Base-by-base conservation (phyloP, 2,113 vertebrate genomes). In the Hiodon alosoides region DNA sequence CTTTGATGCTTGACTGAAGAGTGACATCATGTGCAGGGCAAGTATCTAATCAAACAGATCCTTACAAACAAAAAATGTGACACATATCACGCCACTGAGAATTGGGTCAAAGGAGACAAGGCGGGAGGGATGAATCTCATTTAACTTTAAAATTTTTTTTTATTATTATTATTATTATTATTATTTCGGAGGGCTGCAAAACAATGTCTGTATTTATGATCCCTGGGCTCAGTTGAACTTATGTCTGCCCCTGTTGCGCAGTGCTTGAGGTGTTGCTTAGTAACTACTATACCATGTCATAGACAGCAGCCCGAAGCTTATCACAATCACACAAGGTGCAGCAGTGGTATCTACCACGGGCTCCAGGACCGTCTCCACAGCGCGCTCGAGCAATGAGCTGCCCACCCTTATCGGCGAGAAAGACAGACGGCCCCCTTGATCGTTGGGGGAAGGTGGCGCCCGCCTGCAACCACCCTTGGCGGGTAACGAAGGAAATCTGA, bases 171-270 rank as follows among this genome's bases (percentile, higher is more conserved):
- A 11, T 1, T 51, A 46, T 51, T 3, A 4, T 3, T 31, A 54
- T 0, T 54, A 11, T 7, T 5, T 73, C 50, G 50, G 4, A 46
- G 13, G 11, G 52, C 9, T 14, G 11, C 5, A 31, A 64, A 61
- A 16, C 7, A 51, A 73, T 64, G 4, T 9, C 51, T 51, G 11
- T 13, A 51, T 67, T 75, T 57, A 4, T 48, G 51, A 9, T 60
- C 50, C 54, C 53, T 60, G 65, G 5, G 55, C 70, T n/a, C 67
- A 64, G 55, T 16, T 74, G 10, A 79, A 74, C 64, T 64, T 67
- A 55, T 14, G 50, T 79, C 76, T 82, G 70, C 78, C 78, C 78
- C 70, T 78, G 65, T 76, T 76, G 70, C 55, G 68, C 14, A 52
- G 16, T 10, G 71, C 75, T 66, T 55, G 61, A 73, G 62, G 78